Evolutionary conservation across 2,797 vertebrate genomes (phyloP).

Genomic region (Melanotaenia parkinsoni): DNA sequence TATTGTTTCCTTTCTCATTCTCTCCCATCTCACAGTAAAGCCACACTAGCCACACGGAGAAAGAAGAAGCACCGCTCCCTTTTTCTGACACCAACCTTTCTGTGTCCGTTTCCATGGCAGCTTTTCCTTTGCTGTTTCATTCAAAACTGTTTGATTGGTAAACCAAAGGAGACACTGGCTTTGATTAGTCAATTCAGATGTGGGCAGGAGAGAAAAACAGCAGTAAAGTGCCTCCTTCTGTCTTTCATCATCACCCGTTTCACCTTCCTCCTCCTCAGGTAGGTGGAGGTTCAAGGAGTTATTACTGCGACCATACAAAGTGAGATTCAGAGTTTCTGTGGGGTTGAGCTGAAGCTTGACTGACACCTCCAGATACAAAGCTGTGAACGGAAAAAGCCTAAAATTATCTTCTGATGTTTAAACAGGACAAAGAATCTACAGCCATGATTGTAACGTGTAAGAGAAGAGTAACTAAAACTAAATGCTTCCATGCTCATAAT

Average conservation of each 20-base stretch:
- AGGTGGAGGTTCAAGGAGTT: slow-evolving; percentile 46
- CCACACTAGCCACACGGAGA: slow-evolving; percentile 19
- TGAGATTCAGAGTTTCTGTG: slow-evolving; percentile 54
- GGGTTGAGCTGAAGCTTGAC: slow-evolving; percentile 52
- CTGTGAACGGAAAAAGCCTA: slow-evolving; percentile 43
- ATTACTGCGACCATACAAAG: slow-evolving; percentile 53
- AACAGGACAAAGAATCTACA: neutral
- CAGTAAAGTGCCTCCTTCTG: slow-evolving; percentile 61
- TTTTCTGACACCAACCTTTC: slow-evolving; percentile 64
- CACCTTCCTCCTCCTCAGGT: slow-evolving; percentile 34
- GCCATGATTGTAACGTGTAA: neutral
- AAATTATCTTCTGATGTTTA: neutral
- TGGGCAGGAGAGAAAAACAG: slow-evolving; percentile 43
- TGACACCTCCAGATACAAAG: slow-evolving; percentile 47
- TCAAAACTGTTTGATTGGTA: slow-evolving; percentile 63
- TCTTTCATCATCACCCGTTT: slow-evolving; percentile 24
- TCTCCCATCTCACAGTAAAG: slow-evolving; percentile 17
- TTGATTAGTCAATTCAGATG: slow-evolving; percentile 47
- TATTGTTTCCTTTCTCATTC: slow-evolving; percentile 28
- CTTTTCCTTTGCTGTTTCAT: slow-evolving; percentile 39
- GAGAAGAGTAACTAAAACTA: no score
- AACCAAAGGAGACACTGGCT: slow-evolving; percentile 74
- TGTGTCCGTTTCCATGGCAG: slow-evolving; percentile 55
- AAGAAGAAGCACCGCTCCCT: slow-evolving; percentile 20
- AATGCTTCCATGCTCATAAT: no score